Conservation (phyloP, 2,888 invertebrate species). For the Scrobipalpa atriplicella region DNA sequence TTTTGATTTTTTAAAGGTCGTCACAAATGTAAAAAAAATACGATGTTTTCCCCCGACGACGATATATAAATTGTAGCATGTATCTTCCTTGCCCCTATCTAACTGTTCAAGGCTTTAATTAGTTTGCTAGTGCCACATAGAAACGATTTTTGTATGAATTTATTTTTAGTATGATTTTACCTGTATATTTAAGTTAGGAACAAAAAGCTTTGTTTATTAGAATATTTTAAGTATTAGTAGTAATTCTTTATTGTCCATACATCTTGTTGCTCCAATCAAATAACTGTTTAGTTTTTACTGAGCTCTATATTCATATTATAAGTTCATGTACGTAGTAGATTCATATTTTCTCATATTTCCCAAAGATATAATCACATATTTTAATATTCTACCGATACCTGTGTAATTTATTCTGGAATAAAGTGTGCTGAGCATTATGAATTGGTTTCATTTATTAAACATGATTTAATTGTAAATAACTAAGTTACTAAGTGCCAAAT, state of each 20-base stretch:
- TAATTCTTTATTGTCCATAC: neutral
- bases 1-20: no score
- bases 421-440: conserved; percentile 64
- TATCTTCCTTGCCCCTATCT: conserved; percentile 23
- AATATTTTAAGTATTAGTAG: neutral
- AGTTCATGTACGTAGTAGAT: neutral
- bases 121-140: conserved; percentile 31
- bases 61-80: neutral
- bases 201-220: neutral
- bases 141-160: conserved; percentile 21
- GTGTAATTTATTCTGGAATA: conserved; percentile 55
- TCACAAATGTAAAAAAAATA: no score
- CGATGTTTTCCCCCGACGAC: no score
- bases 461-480: no score
- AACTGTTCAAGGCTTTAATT: conserved; percentile 32
- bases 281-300: neutral
- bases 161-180: conserved; percentile 23
- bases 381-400: conserved; percentile 45
- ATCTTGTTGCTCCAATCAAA: neutral
- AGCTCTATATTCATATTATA: neutral
- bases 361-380: conserved; percentile 33
- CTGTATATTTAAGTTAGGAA: conserved; percentile 4
- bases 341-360: conserved; percentile 20
- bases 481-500: no score
- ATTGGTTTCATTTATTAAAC: neutral